Evolutionary conservation across 2,113 vertebrate species (phyloP), one percentile per base, ranked within the genome.

Genomic region (Turdus rufiventris): DNA sequence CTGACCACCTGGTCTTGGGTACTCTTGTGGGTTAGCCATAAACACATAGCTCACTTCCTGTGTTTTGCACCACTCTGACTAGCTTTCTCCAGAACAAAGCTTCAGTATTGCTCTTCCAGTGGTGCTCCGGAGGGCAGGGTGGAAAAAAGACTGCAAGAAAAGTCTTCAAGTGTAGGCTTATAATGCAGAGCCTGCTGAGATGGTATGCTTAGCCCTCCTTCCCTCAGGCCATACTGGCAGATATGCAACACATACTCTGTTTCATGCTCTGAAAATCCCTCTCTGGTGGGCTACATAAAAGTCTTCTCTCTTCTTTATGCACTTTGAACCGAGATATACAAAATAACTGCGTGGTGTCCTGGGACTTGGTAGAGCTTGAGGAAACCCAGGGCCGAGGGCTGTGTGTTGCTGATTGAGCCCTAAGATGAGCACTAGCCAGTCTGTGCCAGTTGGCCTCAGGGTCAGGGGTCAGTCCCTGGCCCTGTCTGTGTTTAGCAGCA

Each of bases 321-420:
- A 51, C 90, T 96, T 96, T 96, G 94, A 93, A 88, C 85, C 60
- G n/a, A 88, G 74, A 77, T 33, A 42, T 47, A 77, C 58, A 43
- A 62, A 88, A 47, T 76, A 74, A 71, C 28, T 18, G 11, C 38
- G 45, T 76, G 71, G 10, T 90, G 63, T 48, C 3, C 0, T 31
- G 58, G 70, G 78, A 57, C n/a, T 85, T 56, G 0, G 0, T 36
- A 82, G 82, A 83, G 58, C 90, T 58, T 58, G 51, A 85, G 91
- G 82, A 91, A 83, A 43, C 58, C 58, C 42, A 18, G 54, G 91
- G 79, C 85, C 11, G 40, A 73, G 67, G 47, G 75, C 18, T 2
- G 0, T 65, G 66, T 79, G 31, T 26, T 76, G 72, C 85, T 83
- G 71, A 33, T 48, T 67, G 67, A 80, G 42, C 33, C 38, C 42